Evolutionary conservation across 2,797 vertebrate species (phyloP).

Genomic region (Amniataba percoides): DNA sequence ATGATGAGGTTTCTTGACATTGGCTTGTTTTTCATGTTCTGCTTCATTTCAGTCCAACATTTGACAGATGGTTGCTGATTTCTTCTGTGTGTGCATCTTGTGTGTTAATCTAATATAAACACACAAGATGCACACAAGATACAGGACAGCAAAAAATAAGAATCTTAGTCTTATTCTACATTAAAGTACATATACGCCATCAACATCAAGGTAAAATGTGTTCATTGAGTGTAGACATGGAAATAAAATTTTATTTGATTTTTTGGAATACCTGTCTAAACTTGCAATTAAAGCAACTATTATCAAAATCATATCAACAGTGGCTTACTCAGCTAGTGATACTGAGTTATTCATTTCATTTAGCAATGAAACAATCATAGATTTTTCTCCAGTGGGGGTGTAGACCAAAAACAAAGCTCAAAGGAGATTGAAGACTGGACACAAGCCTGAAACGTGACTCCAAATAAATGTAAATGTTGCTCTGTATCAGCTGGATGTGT

Average conservation of each 20-base stretch:
- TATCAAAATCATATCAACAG: not conserved
- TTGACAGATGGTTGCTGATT: slow-evolving; percentile 20
- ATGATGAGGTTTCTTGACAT: slow-evolving; percentile 19
- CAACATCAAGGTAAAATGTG: not conserved
- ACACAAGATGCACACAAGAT: too few relatives aligned
- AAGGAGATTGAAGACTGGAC: not conserved
- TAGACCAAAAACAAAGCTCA: not conserved
- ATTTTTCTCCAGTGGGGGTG: not conserved
- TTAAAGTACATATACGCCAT: not conserved
- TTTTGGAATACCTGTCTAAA: not conserved
- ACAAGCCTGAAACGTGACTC: not conserved
- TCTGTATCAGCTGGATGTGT: not conserved
- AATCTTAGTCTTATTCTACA: not conserved
- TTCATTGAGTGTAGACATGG: not conserved
- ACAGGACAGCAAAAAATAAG: too few relatives aligned
- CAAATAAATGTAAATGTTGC: not conserved
- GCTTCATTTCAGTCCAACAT: slow-evolving; percentile 25
- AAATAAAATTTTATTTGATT: not conserved
- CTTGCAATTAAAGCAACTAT: not conserved
- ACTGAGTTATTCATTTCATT: not conserved
- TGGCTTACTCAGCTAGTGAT: not conserved
- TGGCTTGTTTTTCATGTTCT: slow-evolving; percentile 15
- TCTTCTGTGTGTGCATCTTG: not conserved
- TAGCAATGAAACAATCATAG: not conserved
- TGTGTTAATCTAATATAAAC: not conserved